Base-by-base conservation (phyloP, 2,888 invertebrate genomes). In the Ceramica pisi region DNA sequence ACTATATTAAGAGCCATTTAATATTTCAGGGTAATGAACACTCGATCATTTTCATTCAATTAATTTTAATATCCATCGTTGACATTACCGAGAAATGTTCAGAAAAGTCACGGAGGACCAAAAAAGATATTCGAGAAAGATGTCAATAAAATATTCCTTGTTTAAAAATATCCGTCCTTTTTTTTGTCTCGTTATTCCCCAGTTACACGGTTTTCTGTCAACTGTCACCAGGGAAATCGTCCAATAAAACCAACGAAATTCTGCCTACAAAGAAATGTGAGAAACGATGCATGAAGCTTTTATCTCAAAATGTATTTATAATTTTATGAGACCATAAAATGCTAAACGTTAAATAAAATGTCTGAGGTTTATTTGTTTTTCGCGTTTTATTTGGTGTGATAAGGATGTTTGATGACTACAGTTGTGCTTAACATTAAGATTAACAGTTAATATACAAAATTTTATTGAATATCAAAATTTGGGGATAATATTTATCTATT, bases 301-400 rank as follows among this genome's bases (percentile, higher is more conserved):
- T 74, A 78, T 78, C 70, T 59, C 21, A 35, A 73, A 77, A 69
- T 70, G 41, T 77, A 74, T 82, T 83, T 80, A 84, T 88, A 88
- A 85, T 76, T 86, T 88, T 84, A 89, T 75, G 82, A 82, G 67
- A 78, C 71, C 84, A 65, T 87, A 85, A 87, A 87, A 80, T 70
- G 72, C 61, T 76, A 69, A 78, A 75, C 68, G 60, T 65, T 72
- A 71, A 71, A 75, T 68, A 69, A 72, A 74, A 74, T 71, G 66
- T 55, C 60, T 65, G 66, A 35, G 66, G 69, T 80, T 85, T 85
- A 86, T 86, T 76, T 67, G 73, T 78, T 75, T 66, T 73, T 65
- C 23, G 19, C 14, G 19, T 79, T 74, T 84, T 81, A 84, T 80
- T 77, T 67, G 8, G 31, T 60, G 65, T 69, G 80, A 75, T 80